Base-by-base conservation (phyloP, 2,797 vertebrate species). In the Bradypodion ventrale region DNA sequence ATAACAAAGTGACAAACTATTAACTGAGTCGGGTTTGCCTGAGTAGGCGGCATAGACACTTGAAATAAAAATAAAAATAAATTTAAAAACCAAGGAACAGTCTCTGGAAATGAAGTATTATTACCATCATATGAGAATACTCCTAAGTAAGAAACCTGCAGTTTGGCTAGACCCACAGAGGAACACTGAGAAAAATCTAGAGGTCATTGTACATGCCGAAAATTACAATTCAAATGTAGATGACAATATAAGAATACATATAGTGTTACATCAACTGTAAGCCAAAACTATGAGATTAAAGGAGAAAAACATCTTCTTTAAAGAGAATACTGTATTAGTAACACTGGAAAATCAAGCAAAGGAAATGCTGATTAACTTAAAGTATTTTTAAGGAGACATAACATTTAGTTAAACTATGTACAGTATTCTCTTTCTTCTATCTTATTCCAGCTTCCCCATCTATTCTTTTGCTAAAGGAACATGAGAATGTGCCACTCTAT, bases 381-480 rank as follows among this genome's bases (percentile, higher is more conserved):
- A 35, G 59, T 59, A 46, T 32, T 66, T 66, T n/a, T n/a, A 63
- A 27, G 46, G n/a, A 3, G 37, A 75, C 56, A 83, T 56, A n/a
- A 56, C 19, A 42, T 37, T 27, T 46, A 25, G 44, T 63, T 83
- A 66, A 68, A 7, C 23, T 37, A 52, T 5, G 35, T 15, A n/a
- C n/a, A n/a, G n/a, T n/a, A 74, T 63, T 63, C 35, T 65, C 29
- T 78, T 78, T 69, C 52, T 82, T 56, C 32, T 44, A 62, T 62
- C 69, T 21, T 32, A 4, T 32, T 32, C 80, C 63, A 49, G 60
- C 32, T 75, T 16, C 63, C 37, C 44, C n/a, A 73, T 74, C 68
- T 82, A 70, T 82, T 75, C 23, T 75, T 52, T 46, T 75, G 73
- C 44, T 62, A 68, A 42, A 80, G 65, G 74, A 83, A 15, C 27